phyloP scores from a whole-genome alignment of 2,113 vertebrate species.

The Oncorhynchus mykiss region DNA sequence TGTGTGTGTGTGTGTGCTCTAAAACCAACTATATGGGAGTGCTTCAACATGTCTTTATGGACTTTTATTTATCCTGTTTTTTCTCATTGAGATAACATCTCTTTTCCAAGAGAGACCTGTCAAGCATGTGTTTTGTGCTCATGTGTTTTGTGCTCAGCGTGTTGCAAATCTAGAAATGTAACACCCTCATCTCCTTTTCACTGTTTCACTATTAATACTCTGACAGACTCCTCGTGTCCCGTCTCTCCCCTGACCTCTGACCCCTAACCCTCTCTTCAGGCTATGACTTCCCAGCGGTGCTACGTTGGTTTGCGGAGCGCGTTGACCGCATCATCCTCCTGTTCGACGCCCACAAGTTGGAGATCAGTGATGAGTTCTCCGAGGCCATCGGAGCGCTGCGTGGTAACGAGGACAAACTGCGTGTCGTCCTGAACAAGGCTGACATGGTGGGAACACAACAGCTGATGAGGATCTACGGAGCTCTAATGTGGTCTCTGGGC shows the following conservation, averaged over 20 bases:
- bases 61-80: too few relatives aligned
- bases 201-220: neutral
- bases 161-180: neutral
- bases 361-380: constrained; percentile 92
- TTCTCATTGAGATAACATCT: too few relatives aligned
- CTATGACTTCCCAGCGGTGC: constrained; percentile 88
- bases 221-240: neutral
- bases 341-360: constrained; percentile 92
- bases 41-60: neutral
- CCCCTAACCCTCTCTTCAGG: constrained; percentile 64
- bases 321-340: constrained; percentile 92
- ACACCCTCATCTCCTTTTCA: neutral
- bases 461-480: constrained; percentile 92
- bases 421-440: constrained; percentile 93
- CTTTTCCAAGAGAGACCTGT: too few relatives aligned
- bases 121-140: too few relatives aligned
- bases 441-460: constrained; percentile 95
- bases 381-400: constrained; percentile 87
- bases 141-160: too few relatives aligned
- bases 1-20: neutral
- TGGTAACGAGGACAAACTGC: constrained; percentile 93
- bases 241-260: neutral
- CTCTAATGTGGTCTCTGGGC: constrained; percentile 93
- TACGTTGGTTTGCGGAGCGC: constrained; percentile 91
- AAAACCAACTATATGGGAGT: neutral